Conservation (phyloP, 2,113 vertebrate genomes). For the Emydura subglobosa region DNA sequence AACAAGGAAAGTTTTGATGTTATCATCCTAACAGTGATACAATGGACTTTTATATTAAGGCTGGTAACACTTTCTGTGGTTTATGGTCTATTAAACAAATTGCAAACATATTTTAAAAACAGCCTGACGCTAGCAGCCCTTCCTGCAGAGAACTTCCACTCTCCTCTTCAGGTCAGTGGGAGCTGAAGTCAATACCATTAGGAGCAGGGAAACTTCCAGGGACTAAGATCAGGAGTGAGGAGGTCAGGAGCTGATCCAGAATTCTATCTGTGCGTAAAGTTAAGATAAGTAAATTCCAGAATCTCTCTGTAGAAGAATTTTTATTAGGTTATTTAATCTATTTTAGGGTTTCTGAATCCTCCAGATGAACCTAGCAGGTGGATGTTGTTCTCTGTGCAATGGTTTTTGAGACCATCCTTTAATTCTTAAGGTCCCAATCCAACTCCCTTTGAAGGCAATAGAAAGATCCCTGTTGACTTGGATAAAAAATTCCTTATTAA, state of each 20-base stretch:
- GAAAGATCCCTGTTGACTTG: neutral
- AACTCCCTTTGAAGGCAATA: conserved; percentile 4
- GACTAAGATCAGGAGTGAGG: conserved; percentile 33
- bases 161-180: neutral
- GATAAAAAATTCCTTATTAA: neutral
- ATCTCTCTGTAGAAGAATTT: neutral
- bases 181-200: neutral
- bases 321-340: neutral
- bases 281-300: neutral
- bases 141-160: neutral
- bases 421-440: neutral
- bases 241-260: conserved; percentile 31
- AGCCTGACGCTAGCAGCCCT: neutral
- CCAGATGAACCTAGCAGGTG: neutral
- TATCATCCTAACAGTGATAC: neutral
- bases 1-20: neutral
- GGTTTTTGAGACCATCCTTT: neutral
- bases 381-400: neutral
- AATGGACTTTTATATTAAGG: neutral
- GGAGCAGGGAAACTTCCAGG: conserved; percentile 45
- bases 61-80: neutral
- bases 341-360: conserved; percentile 21
- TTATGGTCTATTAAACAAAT: neutral
- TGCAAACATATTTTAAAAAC: neutral
- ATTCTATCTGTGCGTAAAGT: conserved; percentile 8